These are phyloP conservation scores for Elegia similella DNA, from an alignment of 2,888 invertebrate genomes.

Conservation along the genomic window DNA sequence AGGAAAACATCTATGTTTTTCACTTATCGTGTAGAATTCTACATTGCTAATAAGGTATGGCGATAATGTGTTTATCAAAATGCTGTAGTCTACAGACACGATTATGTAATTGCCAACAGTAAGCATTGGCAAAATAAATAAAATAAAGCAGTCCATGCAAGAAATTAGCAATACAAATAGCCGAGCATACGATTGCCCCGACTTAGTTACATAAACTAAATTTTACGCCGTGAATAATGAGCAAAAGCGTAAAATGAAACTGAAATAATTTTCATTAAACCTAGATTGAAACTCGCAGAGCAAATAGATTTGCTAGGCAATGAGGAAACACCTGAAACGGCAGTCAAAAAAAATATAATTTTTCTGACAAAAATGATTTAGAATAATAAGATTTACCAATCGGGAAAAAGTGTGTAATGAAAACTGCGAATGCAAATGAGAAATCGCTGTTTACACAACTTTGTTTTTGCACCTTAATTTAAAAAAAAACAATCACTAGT, in stretches of 20 bases:
- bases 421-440: not conserved
- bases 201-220: conserved; percentile 10
- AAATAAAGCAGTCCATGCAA: not conserved
- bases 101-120: no score
- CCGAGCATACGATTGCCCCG: not conserved
- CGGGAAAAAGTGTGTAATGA: not conserved
- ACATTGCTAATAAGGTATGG: no score
- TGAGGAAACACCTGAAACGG: conserved; percentile 26
- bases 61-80: no score
- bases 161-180: conserved; percentile 2
- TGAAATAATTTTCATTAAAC: conserved; percentile 23
- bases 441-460: not conserved
- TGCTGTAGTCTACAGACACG: no score
- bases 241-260: conserved; percentile 26
- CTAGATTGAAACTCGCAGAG: not conserved
- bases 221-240: conserved; percentile 12
- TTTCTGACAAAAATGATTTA: not conserved
- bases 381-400: not conserved
- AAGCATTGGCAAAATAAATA: no score
- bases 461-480: not conserved
- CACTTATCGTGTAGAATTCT: no score
- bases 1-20: no score
- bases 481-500: not conserved
- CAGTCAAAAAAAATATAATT: not conserved
- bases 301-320: conserved; percentile 19